Evolutionary conservation across 2,113 vertebrate genomes (phyloP).

Genomic region (human (Homo sapiens)): GRCh38 chr11:82995501-82996000

Average conservation of each 20-base stretch:
- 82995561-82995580: neutral
- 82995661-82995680: neutral
- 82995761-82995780: neutral
- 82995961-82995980: neutral
- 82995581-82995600: neutral
- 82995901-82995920: neutral
- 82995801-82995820: neutral
- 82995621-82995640: constrained; percentile 12
- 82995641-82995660: neutral
- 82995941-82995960: neutral
- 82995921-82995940: neutral
- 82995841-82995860: neutral
- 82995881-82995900: neutral
- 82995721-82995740: neutral
- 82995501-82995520: constrained; percentile 61
- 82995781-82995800: neutral
- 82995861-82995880: constrained; percentile 6
- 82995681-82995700: neutral
- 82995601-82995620: constrained; percentile 3
- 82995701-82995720: constrained; percentile 38
- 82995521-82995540: constrained; percentile 50
- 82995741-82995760: neutral
- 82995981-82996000: constrained; percentile 17
- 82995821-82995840: neutral
- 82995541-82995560: constrained; percentile 34